phyloP scores from a whole-genome alignment of 2,888 invertebrate genomes.

The Eristalis intricaria region DNA sequence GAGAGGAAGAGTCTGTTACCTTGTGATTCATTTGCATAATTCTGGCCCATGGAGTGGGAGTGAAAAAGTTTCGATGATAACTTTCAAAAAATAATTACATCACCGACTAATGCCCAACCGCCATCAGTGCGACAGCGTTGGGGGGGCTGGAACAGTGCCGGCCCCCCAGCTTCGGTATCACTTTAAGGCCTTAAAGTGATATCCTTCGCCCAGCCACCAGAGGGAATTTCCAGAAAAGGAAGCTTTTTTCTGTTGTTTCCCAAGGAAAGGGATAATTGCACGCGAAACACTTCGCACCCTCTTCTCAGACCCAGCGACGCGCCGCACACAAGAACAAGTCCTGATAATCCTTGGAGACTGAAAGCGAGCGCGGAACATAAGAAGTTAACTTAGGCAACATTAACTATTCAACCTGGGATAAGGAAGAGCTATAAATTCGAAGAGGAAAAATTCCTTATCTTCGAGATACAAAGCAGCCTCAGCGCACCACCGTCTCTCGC shows the following conservation, averaged over 20 bases:
- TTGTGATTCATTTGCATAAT: slow-evolving; percentile 24
- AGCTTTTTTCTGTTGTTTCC: neutral
- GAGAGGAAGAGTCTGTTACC: slow-evolving; percentile 64
- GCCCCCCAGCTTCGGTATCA: neutral
- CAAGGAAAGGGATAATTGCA: slow-evolving; percentile 27
- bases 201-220: slow-evolving; percentile 6
- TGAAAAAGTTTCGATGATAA: slow-evolving; percentile 65
- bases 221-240: neutral
- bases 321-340: slow-evolving; percentile 37
- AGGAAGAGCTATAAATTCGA: slow-evolving; percentile 66
- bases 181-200: slow-evolving; percentile 18
- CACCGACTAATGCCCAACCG: slow-evolving; percentile 67
- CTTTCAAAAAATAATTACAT: slow-evolving; percentile 72
- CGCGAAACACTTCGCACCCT: slow-evolving; percentile 21
- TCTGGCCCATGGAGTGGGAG: slow-evolving; percentile 11
- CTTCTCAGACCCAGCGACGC: neutral
- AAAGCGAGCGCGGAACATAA: slow-evolving; percentile 30
- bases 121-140: neutral
- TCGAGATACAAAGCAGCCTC: slow-evolving; percentile 37
- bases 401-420: slow-evolving; percentile 70
- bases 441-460: slow-evolving; percentile 63
- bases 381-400: slow-evolving; percentile 70
- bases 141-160: neutral
- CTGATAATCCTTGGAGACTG: slow-evolving; percentile 52
- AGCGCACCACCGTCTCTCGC: neutral